A percentile compares a stretch with the other conserved stretches of the same genome.
These are phyloP conservation scores for Nothoprocta perdicaria DNA, from an alignment of 2,113 vertebrate species.

Conservation along the genomic window DNA sequence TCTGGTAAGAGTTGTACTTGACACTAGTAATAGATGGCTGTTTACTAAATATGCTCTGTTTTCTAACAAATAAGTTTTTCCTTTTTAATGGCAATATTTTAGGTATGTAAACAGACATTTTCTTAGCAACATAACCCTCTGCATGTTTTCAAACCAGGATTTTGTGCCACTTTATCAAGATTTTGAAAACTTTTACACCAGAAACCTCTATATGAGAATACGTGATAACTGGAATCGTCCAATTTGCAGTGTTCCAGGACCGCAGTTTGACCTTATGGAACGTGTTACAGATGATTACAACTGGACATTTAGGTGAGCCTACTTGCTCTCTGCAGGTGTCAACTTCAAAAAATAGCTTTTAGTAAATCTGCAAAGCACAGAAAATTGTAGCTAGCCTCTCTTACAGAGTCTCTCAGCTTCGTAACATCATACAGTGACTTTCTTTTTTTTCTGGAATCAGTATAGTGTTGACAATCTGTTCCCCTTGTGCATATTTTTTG, in stretches of 20 bases:
- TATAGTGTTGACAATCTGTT: not conserved
- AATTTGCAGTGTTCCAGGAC: conserved; percentile 89
- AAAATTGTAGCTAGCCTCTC: not conserved
- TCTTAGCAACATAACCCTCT: conserved; percentile 43
- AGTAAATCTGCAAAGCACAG: not conserved
- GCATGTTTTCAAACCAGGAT: conserved; percentile 79
- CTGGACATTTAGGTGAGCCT: conserved; percentile 92
- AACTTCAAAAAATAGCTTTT: not conserved
- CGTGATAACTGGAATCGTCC: conserved; percentile 95
- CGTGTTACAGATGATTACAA: conserved; percentile 93
- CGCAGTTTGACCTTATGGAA: conserved; percentile 90
- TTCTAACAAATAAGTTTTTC: not conserved
- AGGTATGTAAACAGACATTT: not conserved
- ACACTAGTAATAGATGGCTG: not conserved
- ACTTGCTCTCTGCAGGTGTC: not conserved
- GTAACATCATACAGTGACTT: not conserved
- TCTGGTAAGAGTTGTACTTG: not conserved
- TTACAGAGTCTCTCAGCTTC: not conserved
- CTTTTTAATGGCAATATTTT: not conserved
- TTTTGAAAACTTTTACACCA: conserved; percentile 94
- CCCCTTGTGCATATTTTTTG: not conserved
- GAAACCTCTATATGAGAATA: conserved; percentile 94
- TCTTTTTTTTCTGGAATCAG: not conserved
- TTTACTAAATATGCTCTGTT: not conserved
- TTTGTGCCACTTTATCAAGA: conserved; percentile 96